phyloP scores from a whole-genome alignment of 2,888 invertebrate species.

The Hartigia nigra region DNA sequence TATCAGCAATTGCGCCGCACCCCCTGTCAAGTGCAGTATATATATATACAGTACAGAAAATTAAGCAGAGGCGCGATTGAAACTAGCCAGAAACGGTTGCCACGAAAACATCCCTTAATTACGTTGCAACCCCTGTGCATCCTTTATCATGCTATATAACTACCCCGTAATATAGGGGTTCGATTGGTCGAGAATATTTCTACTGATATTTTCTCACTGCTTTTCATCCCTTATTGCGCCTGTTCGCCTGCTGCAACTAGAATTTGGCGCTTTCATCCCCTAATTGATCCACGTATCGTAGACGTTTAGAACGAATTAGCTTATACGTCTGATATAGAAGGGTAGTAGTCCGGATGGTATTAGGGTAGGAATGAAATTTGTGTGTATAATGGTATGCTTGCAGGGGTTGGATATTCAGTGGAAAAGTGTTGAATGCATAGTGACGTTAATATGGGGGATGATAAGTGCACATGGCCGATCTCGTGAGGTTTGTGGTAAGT shows the following conservation, averaged over 20 bases:
- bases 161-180: neutral
- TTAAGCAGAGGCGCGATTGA: neutral
- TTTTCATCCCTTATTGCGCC: no score
- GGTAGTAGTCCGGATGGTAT: neutral
- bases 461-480: no score
- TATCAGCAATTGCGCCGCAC: constrained; percentile 33
- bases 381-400: neutral
- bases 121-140: neutral
- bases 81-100: neutral
- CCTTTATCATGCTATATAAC: neutral
- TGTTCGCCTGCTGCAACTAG: neutral
- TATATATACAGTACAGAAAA: constrained; percentile 39
- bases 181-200: neutral
- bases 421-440: no score
- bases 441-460: no score
- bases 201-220: no score
- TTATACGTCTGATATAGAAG: neutral
- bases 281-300: neutral
- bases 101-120: neutral
- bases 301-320: neutral
- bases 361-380: neutral
- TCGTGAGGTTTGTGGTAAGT: neutral
- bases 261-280: neutral
- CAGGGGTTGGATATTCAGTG: no score
- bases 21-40: constrained; percentile 21